phyloP scores from a whole-genome alignment of 1,140 invertebrate species.

The Drosophila elegans region DNA sequence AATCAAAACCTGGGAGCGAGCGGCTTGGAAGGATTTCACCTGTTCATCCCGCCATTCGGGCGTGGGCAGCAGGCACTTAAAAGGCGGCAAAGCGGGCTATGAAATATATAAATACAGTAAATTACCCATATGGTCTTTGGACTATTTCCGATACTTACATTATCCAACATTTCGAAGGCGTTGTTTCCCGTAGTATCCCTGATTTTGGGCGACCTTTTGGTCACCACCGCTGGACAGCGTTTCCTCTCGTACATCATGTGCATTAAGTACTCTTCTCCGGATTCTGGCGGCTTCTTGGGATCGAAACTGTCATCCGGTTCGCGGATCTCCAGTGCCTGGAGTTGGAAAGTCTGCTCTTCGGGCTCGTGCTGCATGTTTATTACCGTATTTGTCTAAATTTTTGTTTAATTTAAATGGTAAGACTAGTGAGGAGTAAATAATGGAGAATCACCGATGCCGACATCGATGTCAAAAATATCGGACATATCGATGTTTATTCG shows the following conservation, averaged over 20 bases:
- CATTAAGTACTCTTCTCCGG: conserved; percentile 76
- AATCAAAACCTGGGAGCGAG: conserved; percentile 46
- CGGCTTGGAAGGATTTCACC: conserved; percentile 50
- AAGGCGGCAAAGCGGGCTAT: conserved; percentile 48
- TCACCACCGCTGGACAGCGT: conserved; percentile 73
- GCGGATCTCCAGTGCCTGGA: conserved; percentile 72
- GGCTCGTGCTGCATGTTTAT: conserved; percentile 42
- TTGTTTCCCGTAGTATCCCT: conserved; percentile 13
- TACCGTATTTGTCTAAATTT: neutral
- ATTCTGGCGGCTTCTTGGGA: conserved; percentile 63
- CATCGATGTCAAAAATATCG: too few relatives aligned
- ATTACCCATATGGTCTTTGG: too few relatives aligned
- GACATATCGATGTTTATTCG: too few relatives aligned
- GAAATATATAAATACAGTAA: rapidly evolving
- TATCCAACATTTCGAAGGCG: conserved; percentile 20
- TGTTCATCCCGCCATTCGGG: conserved; percentile 72
- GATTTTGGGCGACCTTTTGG: conserved; percentile 58
- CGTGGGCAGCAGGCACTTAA: conserved; percentile 61
- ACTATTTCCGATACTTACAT: conserved; percentile 16
- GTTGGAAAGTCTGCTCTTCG: conserved; percentile 70
- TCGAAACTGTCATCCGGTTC: conserved; percentile 72
- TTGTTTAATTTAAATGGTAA: neutral
- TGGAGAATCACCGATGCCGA: too few relatives aligned
- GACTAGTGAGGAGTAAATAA: too few relatives aligned
- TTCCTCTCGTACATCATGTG: conserved; percentile 80